Conservation (phyloP, 2,888 invertebrate genomes). For the Mystacides longicornis region DNA sequence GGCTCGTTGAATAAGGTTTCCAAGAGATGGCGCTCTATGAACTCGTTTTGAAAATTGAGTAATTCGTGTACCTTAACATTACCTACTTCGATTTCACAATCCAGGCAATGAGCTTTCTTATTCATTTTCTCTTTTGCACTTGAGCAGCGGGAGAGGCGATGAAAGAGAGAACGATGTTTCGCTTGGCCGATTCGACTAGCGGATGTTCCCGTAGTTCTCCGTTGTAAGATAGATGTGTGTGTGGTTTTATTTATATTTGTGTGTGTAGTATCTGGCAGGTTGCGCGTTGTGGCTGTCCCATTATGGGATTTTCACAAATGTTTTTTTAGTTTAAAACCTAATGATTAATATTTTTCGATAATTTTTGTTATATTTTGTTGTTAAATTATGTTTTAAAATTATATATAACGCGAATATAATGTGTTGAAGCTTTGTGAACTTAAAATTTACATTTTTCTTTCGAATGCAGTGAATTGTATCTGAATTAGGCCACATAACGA, state of each 20-base stretch:
- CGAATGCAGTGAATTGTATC: conserved; percentile 24
- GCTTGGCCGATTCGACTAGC: conserved; percentile 11
- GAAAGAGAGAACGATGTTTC: conserved; percentile 8
- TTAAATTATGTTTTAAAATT: conserved; percentile 7
- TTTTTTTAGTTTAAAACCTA: conserved; percentile 21
- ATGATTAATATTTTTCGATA: conserved; percentile 20
- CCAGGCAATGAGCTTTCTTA: background rate
- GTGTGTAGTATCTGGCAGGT: conserved; percentile 13
- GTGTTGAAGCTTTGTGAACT: conserved; percentile 14
- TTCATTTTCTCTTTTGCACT: background rate
- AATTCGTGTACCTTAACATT: background rate
- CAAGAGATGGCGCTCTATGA: background rate
- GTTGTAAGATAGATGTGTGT: conserved; percentile 9
- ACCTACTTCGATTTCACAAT: conserved; percentile 1
- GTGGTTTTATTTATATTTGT: conserved; percentile 14
- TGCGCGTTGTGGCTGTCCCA: conserved; percentile 18
- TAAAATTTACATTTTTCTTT: conserved; percentile 17
- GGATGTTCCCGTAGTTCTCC: conserved; percentile 19
- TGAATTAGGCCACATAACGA: conserved; percentile 54
- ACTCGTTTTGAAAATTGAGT: background rate
- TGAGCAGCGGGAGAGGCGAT: background rate
- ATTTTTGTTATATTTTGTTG: conserved; percentile 15
- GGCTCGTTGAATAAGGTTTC: too few relatives aligned
- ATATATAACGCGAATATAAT: background rate
- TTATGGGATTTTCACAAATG: conserved; percentile 20